These are phyloP conservation scores for Drosophila affinis DNA, from an alignment of 2,888 invertebrate genomes.

Conservation along the genomic window DNA sequence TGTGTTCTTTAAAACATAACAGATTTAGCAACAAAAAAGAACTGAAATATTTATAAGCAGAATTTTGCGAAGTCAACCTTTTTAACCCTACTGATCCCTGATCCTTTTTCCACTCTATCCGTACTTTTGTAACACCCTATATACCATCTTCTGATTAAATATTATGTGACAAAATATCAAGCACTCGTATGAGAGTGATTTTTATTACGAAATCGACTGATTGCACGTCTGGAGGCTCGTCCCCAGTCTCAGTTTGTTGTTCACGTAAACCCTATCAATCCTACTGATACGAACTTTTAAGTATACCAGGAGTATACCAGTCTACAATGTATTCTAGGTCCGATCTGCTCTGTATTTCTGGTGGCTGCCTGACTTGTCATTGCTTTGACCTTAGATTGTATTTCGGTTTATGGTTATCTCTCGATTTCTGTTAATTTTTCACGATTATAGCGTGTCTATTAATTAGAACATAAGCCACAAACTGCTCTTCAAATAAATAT, in stretches of 20 bases:
- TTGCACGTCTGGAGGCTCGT: conserved; percentile 21
- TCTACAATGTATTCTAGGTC: not conserved
- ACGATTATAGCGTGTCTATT: conserved; percentile 24
- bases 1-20: not conserved
- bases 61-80: no score
- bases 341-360: not conserved
- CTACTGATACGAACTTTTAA: not conserved
- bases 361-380: conserved; percentile 36
- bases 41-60: no score
- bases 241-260: conserved; percentile 1
- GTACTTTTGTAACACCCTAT: not conserved
- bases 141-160: not conserved
- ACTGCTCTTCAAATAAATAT: not conserved
- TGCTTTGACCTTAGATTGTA: conserved; percentile 44
- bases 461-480: conserved; percentile 16
- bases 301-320: not conserved
- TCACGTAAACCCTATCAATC: conserved; percentile 14
- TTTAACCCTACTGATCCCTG: no score
- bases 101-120: no score
- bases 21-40: not conserved
- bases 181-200: conserved; percentile 5
- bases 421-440: conserved; percentile 10
- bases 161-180: conserved; percentile 1
- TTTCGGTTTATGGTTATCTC: conserved; percentile 25
- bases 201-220: conserved; percentile 10